Conservation (phyloP, 1,140 invertebrate species). For the Gonatopus flavifemur region DNA sequence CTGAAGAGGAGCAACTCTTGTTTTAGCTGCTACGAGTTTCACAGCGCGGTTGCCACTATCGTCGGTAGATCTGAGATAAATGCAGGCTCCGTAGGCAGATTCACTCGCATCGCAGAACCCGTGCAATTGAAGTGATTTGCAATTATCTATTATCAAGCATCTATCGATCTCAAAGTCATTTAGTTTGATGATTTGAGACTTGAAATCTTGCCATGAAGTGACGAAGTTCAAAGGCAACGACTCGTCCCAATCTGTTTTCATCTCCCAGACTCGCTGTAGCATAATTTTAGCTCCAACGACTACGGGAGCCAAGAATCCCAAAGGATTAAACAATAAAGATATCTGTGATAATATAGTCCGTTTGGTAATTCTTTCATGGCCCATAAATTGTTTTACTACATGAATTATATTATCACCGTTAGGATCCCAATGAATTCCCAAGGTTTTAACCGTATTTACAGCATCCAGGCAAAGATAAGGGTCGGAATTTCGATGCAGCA, state of each 20-base stretch:
- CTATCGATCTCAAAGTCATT: neutral
- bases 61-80: neutral
- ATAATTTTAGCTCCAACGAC: conserved; percentile 40
- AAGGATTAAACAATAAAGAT: conserved; percentile 34
- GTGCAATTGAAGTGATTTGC: neutral
- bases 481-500: neutral
- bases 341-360: neutral
- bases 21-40: neutral
- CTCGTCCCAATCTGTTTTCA: neutral
- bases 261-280: neutral
- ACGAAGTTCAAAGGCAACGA: neutral
- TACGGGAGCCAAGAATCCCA: conserved; percentile 43
- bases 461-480: neutral
- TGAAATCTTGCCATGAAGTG: neutral
- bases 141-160: neutral
- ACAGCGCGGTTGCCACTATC: too few relatives aligned
- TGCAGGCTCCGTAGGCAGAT: neutral
- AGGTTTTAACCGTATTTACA: neutral
- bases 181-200: neutral
- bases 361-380: neutral
- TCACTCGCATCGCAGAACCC: neutral
- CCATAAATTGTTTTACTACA: neutral
- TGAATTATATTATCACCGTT: neutral
- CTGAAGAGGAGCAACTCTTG: neutral
- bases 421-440: neutral